Evolutionary conservation across 2,888 invertebrate species (phyloP).

Genomic region (Ceramica pisi): DNA sequence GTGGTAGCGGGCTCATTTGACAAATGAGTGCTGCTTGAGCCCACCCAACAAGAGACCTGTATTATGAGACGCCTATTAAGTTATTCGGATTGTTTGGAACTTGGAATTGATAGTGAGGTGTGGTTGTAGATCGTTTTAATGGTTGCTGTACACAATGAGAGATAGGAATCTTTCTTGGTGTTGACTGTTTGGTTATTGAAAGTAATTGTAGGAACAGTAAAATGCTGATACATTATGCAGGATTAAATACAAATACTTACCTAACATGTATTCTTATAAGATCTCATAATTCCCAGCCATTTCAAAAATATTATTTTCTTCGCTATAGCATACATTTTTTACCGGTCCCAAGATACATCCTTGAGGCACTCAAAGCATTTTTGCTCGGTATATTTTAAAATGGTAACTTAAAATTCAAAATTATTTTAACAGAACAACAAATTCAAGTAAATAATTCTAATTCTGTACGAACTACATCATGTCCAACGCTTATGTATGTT

Average conservation of each 20-base stretch:
- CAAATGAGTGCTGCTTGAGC: constrained; percentile 80
- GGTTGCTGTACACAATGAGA: constrained; percentile 20
- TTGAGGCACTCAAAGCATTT: constrained; percentile 2
- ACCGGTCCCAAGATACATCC: constrained; percentile 6
- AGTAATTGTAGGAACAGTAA: neutral
- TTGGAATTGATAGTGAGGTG: constrained; percentile 52
- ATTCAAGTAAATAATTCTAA: constrained; percentile 45
- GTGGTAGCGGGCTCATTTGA: constrained; percentile 83
- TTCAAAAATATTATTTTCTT: too few species aligned
- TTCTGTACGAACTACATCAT: constrained; percentile 45
- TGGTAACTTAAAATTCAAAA: neutral
- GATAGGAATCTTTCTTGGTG: constrained; percentile 24
- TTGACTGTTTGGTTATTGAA: constrained; percentile 16
- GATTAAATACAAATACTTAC: neutral
- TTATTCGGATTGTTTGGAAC: constrained; percentile 55
- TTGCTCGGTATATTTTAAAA: too few species aligned
- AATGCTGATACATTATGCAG: neutral
- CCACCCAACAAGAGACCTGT: constrained; percentile 81
- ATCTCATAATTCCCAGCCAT: neutral
- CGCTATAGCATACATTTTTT: neutral
- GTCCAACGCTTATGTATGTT: constrained; percentile 57
- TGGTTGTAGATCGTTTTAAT: constrained; percentile 48
- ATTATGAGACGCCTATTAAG: constrained; percentile 66
- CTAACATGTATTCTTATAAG: neutral
- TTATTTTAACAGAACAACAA: neutral